phyloP scores from a whole-genome alignment of 2,113 vertebrate species.

The Martes martes region DNA sequence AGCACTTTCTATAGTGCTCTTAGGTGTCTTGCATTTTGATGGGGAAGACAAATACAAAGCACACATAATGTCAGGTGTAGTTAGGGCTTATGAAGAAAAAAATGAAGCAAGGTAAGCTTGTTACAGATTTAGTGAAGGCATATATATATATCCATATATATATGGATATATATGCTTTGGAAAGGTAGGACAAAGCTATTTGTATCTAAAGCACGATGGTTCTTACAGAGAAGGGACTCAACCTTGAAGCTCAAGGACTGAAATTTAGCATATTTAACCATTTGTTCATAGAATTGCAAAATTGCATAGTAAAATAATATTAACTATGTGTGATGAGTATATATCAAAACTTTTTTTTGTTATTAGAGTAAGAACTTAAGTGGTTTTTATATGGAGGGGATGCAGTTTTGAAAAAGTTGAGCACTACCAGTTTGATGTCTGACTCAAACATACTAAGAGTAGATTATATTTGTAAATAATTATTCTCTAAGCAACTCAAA shows the following conservation, averaged over 20 bases:
- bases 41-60: not conserved
- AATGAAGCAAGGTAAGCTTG: not conserved
- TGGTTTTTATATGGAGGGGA: not conserved
- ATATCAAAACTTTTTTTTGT: not conserved
- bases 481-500: not conserved
- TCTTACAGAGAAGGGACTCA: not conserved
- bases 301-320: not conserved
- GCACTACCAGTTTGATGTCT: not conserved
- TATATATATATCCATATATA: too few relatives aligned
- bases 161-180: not conserved
- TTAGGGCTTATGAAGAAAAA: not conserved
- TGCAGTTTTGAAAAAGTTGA: not conserved
- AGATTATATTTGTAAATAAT: not conserved
- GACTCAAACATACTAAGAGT: not conserved
- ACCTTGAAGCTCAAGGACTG: not conserved
- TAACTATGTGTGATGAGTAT: not conserved
- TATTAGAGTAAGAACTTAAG: not conserved
- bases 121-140: not conserved
- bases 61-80: not conserved
- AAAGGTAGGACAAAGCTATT: not conserved
- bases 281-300: not conserved
- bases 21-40: not conserved
- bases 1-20: not conserved
- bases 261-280: not conserved
- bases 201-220: not conserved